These are phyloP conservation scores for Sinocyclocheilus maitianheensis DNA, from an alignment of 2,113 vertebrate species.

Conservation along the genomic window DNA sequence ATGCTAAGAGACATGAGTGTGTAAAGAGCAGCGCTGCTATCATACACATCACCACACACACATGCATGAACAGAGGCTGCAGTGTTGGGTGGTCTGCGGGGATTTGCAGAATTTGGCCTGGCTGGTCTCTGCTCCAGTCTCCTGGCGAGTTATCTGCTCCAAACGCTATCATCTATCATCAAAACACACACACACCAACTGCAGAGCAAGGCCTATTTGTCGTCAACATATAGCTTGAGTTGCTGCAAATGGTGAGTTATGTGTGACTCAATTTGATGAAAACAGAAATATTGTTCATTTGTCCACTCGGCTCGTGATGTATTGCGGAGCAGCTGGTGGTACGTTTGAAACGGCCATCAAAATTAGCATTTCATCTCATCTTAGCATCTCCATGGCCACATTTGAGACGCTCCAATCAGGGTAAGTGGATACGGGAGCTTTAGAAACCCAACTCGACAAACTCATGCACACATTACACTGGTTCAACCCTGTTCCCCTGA, in stretches of 20 bases:
- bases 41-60: constrained; percentile 47
- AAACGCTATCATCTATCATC: too few species aligned
- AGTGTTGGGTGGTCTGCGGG: too few species aligned
- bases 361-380: constrained; percentile 58
- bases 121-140: too few species aligned
- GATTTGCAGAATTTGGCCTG: too few species aligned
- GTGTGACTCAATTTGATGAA: constrained; percentile 15
- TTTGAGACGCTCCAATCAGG: constrained; percentile 49
- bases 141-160: too few species aligned
- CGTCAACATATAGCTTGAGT: constrained; percentile 17
- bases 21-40: background rate
- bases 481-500: constrained; percentile 75
- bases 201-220: background rate
- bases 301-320: constrained; percentile 44
- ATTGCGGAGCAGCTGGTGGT: constrained; percentile 52
- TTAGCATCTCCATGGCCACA: constrained; percentile 49
- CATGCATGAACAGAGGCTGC: constrained; percentile 76
- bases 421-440: constrained; percentile 50
- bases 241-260: constrained; percentile 31
- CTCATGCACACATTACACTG: constrained; percentile 64
- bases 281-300: constrained; percentile 36
- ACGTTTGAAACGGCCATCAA: constrained; percentile 42
- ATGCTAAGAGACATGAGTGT: constrained; percentile 15
- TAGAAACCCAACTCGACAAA: constrained; percentile 34
- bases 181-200: too few species aligned